These are phyloP conservation scores for Chelon auratus DNA, from an alignment of 2,797 vertebrate species.

Conservation along the genomic window DNA sequence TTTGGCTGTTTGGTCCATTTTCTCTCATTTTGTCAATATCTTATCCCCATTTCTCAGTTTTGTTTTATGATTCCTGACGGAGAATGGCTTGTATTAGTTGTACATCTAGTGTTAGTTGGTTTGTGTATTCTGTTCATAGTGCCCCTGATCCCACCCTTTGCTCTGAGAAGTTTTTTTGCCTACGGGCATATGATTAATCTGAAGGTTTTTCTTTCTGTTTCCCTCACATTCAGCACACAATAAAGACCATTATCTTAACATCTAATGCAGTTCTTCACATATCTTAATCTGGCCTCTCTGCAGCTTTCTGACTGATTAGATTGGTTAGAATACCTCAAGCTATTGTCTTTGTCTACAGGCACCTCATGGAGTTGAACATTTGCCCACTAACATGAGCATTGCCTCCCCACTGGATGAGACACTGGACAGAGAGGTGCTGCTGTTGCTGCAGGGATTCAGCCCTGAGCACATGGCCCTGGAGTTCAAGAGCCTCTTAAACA, in stretches of 20 bases:
- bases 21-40: background rate
- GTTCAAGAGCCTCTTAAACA: constrained; percentile 80
- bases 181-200: constrained; percentile 5
- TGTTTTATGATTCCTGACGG: background rate
- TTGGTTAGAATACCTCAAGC: background rate
- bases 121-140: constrained; percentile 17
- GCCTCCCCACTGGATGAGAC: constrained; percentile 82
- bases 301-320: background rate
- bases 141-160: background rate
- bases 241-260: constrained; percentile 11
- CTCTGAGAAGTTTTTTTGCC: constrained; percentile 1
- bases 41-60: background rate
- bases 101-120: background rate
- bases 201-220: background rate
- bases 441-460: constrained; percentile 85
- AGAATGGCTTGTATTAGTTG: background rate
- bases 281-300: background rate
- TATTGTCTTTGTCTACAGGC: constrained; percentile 20
- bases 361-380: constrained; percentile 62
- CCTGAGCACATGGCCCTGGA: constrained; percentile 82
- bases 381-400: constrained; percentile 61
- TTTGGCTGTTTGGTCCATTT: background rate
- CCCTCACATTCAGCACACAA: constrained; percentile 1
- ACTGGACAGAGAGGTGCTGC: constrained; percentile 86
- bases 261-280: background rate